Evolutionary conservation across 1,140 invertebrate genomes (phyloP).

Genomic region (Drosophila lacteicornis): DNA sequence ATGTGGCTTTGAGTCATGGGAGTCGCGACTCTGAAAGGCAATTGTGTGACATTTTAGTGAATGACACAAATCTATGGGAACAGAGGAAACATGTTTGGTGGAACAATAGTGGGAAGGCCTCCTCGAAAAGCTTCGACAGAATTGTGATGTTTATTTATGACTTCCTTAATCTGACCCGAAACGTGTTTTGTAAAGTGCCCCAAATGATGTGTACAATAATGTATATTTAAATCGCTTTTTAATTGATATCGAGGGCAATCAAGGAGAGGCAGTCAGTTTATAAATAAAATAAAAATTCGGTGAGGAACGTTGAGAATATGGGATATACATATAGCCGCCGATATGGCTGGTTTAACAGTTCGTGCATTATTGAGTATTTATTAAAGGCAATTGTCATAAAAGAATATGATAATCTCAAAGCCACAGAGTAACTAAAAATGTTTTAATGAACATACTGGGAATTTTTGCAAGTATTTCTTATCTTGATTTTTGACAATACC

Average conservation of each 20-base stretch:
- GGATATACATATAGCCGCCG: not conserved
- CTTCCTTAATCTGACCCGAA: constrained; percentile 30
- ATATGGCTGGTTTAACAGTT: constrained; percentile 2
- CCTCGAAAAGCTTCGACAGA: constrained; percentile 18
- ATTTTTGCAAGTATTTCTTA: not conserved
- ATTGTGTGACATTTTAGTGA: constrained; percentile 48
- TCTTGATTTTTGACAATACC: not conserved
- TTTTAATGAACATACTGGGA: not conserved
- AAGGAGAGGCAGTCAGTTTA: constrained; percentile 18
- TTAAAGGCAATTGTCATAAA: not conserved
- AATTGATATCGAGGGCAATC: constrained; percentile 24
- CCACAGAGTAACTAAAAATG: not conserved
- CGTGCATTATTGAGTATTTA: constrained; percentile 1
- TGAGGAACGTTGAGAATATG: constrained; percentile 1
- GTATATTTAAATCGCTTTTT: constrained; percentile 34
- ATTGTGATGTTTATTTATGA: constrained; percentile 37
- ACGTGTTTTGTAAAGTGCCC: constrained; percentile 15
- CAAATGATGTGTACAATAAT: constrained; percentile 15
- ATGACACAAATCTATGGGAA: constrained; percentile 47
- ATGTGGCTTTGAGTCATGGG: constrained; percentile 47
- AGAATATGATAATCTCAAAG: not conserved
- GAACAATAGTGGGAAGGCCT: constrained; percentile 39
- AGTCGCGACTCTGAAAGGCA: constrained; percentile 23
- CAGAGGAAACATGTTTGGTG: constrained; percentile 5
- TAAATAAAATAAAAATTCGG: constrained; percentile 19